Conservation (phyloP, 2,888 invertebrate species). For the Oscheius sp. region DNA sequence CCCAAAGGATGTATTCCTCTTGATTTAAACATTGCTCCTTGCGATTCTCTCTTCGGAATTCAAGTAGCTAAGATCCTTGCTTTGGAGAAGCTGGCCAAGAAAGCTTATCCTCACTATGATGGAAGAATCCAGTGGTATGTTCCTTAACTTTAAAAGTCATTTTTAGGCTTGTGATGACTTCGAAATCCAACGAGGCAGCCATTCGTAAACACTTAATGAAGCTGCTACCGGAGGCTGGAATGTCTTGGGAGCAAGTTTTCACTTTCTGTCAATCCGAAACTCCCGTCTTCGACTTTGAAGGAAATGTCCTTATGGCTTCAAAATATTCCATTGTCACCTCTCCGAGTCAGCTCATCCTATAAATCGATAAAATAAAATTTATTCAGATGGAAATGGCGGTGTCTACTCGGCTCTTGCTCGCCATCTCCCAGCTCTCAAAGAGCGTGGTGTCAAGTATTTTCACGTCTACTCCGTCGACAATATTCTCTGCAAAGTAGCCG, state of each 20-base stretch:
- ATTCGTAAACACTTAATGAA: conserved; percentile 78
- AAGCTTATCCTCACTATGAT: conserved; percentile 31
- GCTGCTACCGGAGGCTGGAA: conserved; percentile 5
- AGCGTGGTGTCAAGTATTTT: conserved; percentile 82
- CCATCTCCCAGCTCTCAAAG: conserved; percentile 71
- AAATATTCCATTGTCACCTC: conserved; percentile 84
- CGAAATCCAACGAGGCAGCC: conserved; percentile 87
- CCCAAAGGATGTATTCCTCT: too few species aligned
- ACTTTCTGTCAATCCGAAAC: conserved; percentile 80
- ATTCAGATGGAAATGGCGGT: conserved; percentile 76
- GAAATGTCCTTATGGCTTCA: conserved; percentile 86
- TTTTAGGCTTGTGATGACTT: conserved; percentile 91
- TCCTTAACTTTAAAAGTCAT: not conserved
- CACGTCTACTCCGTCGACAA: conserved; percentile 99
- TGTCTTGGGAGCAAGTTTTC: conserved; percentile 79
- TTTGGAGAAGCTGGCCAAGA: conserved; percentile 48
- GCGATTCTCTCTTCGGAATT: conserved; percentile 58
- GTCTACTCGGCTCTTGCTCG: conserved; percentile 75
- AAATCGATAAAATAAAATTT: not conserved
- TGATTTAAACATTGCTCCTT: conserved; percentile 29
- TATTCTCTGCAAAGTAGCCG: conserved; percentile 80
- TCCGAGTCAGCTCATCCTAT: conserved; percentile 75
- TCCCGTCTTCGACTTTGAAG: conserved; percentile 92
- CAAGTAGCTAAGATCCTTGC: conserved; percentile 59
- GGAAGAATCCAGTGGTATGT: conserved; percentile 53